These are phyloP conservation scores for Dicerorhinus sumatrensis DNA, from an alignment of 2,113 vertebrate species.

Conservation along the genomic window DNA sequence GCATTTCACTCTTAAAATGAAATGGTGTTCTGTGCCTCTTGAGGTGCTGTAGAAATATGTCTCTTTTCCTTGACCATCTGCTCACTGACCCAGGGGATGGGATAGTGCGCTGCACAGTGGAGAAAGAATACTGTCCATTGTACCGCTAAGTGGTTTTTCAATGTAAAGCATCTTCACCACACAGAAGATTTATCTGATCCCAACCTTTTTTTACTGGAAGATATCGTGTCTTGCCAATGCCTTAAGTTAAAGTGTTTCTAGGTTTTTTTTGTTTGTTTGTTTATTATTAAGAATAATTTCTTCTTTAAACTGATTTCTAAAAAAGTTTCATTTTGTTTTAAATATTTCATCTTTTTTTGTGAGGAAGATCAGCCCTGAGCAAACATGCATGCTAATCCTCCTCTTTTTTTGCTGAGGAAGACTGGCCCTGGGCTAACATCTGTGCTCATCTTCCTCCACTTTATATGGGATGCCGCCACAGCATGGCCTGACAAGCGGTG, in stretches of 20 bases:
- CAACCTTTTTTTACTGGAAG: background rate
- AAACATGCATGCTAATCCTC: too few relatives aligned
- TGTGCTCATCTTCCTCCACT: too few relatives aligned
- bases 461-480: too few relatives aligned
- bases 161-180: constrained; percentile 17
- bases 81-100: background rate
- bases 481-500: too few relatives aligned
- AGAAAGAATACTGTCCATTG: background rate
- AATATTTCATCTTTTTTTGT: background rate
- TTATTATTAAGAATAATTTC: background rate
- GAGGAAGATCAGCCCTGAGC: too few relatives aligned
- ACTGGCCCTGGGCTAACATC: too few relatives aligned
- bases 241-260: background rate
- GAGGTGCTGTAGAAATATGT: background rate
- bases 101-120: rapidly evolving
- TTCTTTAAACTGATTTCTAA: background rate
- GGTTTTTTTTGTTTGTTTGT: background rate
- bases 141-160: background rate
- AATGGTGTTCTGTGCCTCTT: background rate
- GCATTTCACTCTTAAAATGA: background rate
- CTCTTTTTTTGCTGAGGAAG: too few relatives aligned
- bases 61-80: background rate
- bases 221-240: background rate
- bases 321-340: constrained; percentile 3
- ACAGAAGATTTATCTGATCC: background rate